Evolutionary conservation across 1,140 invertebrate species (phyloP), one percentile per base, ranked within the genome.

Genomic region (Tigriopus japonicus): DNA sequence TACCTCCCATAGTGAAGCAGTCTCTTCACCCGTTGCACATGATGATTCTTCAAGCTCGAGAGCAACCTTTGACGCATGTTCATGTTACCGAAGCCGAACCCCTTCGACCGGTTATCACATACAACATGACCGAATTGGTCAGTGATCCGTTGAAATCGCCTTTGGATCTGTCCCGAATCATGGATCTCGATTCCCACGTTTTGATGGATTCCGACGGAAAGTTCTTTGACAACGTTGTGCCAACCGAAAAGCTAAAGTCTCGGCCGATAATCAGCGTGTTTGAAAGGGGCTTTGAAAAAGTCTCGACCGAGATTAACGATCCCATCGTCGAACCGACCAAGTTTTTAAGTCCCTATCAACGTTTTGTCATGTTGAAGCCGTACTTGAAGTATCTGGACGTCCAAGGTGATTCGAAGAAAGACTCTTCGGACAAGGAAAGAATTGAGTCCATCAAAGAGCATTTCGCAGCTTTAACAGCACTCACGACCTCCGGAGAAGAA

Each of bases 1-100:
- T 94, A 62, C 92, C 93, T 14, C 84, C 87, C 0, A 74, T 95
- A 24, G 84, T 94, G 0, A 73, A 82, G 56, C 80, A 85, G 63
- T 80, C 89, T 70, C 70, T 89, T 13, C 72, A 82, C 54, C 76
- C 80, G 43, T 68, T 95, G 15, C 87, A 92, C 70, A 75, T 80
- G 60, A 81, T 90, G 52, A 76, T 92, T 54, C 67, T 84, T 28
- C 79, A 79, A 66, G 86, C 87, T 0, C 75, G 84, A 64, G 82
- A 87, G 61, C 77, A 82, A 64, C 53, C 53, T 55, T 40, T 55
- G 15, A 24, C 23, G 2, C n/a, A 49, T 15, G 45, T 49, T 9
- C 28, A 35, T 35, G 28, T 35, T 35, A 35, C 28, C 9, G 28
- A 35, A 35, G 28, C 28, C 28, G 28, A 35, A 35, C 28, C 28